phyloP scores from a whole-genome alignment of 2,888 invertebrate genomes.

The Hyposoter dolosus region DNA sequence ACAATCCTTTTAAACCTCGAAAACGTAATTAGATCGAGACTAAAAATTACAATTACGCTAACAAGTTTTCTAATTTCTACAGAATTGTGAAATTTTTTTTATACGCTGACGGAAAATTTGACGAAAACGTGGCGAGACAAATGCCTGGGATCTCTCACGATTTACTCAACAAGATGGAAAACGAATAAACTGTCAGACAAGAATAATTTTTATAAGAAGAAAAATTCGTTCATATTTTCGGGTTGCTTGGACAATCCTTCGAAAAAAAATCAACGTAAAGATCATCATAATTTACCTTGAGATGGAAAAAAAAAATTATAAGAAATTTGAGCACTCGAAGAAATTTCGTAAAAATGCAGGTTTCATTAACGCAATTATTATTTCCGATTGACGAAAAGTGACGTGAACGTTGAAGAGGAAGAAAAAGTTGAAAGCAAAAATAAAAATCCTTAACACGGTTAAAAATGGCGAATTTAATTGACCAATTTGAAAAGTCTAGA shows the following conservation, averaged over 20 bases:
- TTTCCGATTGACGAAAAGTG: conserved; percentile 1
- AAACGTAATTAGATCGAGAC: too few species aligned
- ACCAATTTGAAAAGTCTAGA: conserved; percentile 5
- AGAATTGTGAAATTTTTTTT: too few species aligned
- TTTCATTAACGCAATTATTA: neutral
- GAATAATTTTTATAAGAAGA: neutral
- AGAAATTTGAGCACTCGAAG: neutral
- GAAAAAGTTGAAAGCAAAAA: conserved; percentile 20
- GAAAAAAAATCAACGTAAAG: neutral
- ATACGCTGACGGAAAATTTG: too few species aligned
- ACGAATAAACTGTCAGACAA: neutral
- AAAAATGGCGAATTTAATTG: conserved; percentile 4
- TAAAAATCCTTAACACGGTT: conserved; percentile 17
- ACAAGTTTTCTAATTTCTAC: too few species aligned
- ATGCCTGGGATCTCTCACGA: neutral
- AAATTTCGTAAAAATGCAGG: neutral
- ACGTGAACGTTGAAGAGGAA: neutral
- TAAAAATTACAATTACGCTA: too few species aligned
- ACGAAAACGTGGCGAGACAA: neutral
- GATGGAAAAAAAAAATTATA: neutral
- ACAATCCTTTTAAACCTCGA: too few species aligned
- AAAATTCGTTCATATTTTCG: too few species aligned
- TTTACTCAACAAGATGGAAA: neutral
- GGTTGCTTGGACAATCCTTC: neutral
- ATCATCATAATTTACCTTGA: neutral